Conservation (phyloP, 1,140 invertebrate genomes). For the Centruroides vittatus region DNA sequence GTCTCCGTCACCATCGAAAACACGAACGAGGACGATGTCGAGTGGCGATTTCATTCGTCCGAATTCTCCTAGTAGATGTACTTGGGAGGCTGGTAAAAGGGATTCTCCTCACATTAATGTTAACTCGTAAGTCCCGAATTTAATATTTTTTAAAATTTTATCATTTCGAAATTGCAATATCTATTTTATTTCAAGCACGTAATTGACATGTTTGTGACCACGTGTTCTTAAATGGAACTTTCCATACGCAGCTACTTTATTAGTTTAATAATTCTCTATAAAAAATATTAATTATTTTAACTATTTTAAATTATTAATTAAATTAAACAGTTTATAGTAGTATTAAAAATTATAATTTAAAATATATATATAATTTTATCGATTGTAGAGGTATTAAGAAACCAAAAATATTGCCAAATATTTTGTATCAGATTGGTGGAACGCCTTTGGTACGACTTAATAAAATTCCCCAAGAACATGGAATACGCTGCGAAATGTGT, state of each 20-base stretch:
- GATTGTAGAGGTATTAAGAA: background rate
- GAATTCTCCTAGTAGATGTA: slow-evolving; percentile 46
- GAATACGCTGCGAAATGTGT: slow-evolving; percentile 91
- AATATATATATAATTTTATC: background rate
- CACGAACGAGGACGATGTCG: background rate
- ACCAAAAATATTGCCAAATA: slow-evolving; percentile 55
- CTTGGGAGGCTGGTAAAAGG: slow-evolving; percentile 30
- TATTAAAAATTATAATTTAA: background rate
- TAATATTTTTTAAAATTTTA: too few relatives aligned
- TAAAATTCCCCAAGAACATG: slow-evolving; percentile 62
- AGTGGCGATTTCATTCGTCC: slow-evolving; percentile 37
- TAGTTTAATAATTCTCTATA: too few relatives aligned
- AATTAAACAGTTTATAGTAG: background rate
- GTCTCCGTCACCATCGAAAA: slow-evolving; percentile 5
- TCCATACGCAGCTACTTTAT: too few relatives aligned
- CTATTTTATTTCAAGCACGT: too few relatives aligned
- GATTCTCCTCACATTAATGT: slow-evolving; percentile 28
- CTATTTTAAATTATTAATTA: background rate
- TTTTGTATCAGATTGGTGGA: slow-evolving; percentile 76
- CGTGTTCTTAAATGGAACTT: too few relatives aligned
- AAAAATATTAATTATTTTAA: too few relatives aligned
- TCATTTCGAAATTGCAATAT: too few relatives aligned
- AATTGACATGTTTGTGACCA: too few relatives aligned
- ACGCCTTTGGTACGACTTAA: slow-evolving; percentile 82
- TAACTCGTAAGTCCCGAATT: background rate